Percentiles rank a stretch among this genome's conserved stretches.
Conservation (phyloP, 2,888 invertebrate species). For the Trachelus tabidus region DNA sequence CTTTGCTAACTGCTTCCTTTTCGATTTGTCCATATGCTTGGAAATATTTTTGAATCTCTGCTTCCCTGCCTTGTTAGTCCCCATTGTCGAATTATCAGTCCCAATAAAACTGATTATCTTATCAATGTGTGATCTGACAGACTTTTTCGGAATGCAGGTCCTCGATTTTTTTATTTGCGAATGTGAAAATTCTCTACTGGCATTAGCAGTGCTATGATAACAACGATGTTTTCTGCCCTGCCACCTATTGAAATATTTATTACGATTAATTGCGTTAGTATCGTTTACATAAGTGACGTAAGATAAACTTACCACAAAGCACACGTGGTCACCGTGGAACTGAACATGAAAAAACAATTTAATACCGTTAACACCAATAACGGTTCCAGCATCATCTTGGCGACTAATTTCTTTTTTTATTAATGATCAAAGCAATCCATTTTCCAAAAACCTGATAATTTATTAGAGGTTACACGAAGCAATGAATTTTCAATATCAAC, state of each 20-base stretch:
- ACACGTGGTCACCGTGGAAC: conserved; percentile 49
- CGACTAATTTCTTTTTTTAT: neutral
- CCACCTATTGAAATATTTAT: conserved; percentile 34
- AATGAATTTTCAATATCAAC: neutral
- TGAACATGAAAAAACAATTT: conserved; percentile 52
- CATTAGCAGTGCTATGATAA: conserved; percentile 19
- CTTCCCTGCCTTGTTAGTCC: conserved; percentile 11
- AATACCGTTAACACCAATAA: conserved; percentile 45
- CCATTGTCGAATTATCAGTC: neutral
- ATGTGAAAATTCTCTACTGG: neutral
- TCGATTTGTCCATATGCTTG: conserved; percentile 10
- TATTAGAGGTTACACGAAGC: neutral
- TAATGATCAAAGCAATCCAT: neutral
- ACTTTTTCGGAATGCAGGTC: conserved; percentile 11
- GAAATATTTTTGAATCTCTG: conserved; percentile 14
- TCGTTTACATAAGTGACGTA: neutral
- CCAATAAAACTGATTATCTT: neutral
- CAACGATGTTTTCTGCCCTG: conserved; percentile 39
- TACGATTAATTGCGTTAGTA: neutral
- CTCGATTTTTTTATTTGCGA: conserved; percentile 22
- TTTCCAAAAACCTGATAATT: neutral
- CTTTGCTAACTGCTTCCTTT: conserved; percentile 11
- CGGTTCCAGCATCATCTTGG: conserved; percentile 41
- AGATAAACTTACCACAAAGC: conserved; percentile 41
- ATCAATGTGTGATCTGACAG: neutral